Evolutionary conservation across 2,113 vertebrate species (phyloP).

Genomic region (Forbesichthys agassizii): DNA sequence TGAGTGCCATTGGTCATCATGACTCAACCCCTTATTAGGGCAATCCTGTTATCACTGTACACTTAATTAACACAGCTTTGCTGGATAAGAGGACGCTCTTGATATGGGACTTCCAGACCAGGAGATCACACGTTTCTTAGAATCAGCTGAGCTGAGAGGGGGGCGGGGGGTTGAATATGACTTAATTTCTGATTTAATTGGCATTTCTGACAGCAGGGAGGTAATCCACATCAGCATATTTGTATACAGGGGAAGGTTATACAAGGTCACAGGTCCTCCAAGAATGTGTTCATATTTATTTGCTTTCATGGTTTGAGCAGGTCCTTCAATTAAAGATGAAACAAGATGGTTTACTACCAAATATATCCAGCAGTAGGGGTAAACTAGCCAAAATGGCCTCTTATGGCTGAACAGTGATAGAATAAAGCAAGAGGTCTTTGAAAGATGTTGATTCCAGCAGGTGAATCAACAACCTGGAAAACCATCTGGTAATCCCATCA

Average conservation of each 20-base stretch:
- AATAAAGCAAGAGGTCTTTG: not conserved
- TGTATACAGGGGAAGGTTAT: slow-evolving; percentile 30
- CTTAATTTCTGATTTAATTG: slow-evolving; percentile 70
- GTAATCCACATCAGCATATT: slow-evolving; percentile 54
- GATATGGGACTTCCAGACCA: slow-evolving; percentile 34
- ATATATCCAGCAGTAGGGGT: not conserved
- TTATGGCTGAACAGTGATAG: not conserved
- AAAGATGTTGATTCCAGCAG: not conserved
- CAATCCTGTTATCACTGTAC: slow-evolving; percentile 44
- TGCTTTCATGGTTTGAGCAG: slow-evolving; percentile 34
- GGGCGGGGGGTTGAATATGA: slow-evolving; percentile 15
- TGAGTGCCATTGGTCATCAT: slow-evolving; percentile 30
- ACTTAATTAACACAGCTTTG: slow-evolving; percentile 58
- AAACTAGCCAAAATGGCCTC: not conserved
- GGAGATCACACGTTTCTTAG: slow-evolving; percentile 48
- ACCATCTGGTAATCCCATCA: too few relatives aligned
- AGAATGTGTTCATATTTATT: slow-evolving; percentile 33
- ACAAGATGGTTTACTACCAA: slow-evolving; percentile 20
- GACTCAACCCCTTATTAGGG: slow-evolving; percentile 31
- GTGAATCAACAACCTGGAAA: too few relatives aligned
- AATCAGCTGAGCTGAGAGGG: slow-evolving; percentile 39
- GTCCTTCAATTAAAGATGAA: slow-evolving; percentile 35
- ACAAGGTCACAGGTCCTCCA: slow-evolving; percentile 41
- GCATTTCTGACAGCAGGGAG: slow-evolving; percentile 49
- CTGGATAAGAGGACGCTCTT: slow-evolving; percentile 57